Evolutionary conservation across 2,113 vertebrate genomes (phyloP).

Genomic region (Puntigrus tetrazona): DNA sequence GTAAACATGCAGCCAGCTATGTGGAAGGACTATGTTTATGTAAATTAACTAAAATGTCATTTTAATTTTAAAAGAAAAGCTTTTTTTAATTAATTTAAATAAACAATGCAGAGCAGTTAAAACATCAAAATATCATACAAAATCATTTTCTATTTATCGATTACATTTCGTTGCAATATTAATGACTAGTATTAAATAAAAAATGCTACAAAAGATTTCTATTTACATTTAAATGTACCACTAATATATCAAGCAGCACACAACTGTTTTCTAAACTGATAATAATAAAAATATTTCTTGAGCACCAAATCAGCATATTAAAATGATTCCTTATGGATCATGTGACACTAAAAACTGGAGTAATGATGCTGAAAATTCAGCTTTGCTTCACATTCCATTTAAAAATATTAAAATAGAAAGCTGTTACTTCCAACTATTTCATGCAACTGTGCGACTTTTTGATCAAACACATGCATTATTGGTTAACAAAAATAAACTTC

Average conservation of each 20-base stretch:
- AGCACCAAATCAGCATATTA: not conserved
- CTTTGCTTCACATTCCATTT: not conserved
- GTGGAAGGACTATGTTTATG: not conserved
- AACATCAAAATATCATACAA: not conserved
- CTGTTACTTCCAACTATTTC: not conserved
- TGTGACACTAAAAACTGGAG: not conserved
- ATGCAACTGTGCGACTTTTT: not conserved
- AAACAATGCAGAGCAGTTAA: not conserved
- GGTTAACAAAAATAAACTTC: not conserved
- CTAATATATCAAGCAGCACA: not conserved
- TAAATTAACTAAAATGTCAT: no score
- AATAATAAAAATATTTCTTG: not conserved
- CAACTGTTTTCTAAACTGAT: not conserved
- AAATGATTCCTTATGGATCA: not conserved
- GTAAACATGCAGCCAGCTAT: not conserved
- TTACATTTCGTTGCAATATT: not conserved
- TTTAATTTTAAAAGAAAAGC: no score
- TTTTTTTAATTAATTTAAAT: no score
- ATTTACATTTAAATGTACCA: not conserved
- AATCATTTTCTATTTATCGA: not conserved
- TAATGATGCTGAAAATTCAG: not conserved
- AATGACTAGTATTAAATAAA: not conserved
- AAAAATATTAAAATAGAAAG: not conserved
- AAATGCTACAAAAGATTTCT: not conserved
- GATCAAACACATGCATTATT: not conserved